A percentile compares a stretch with the other conserved stretches of the same genome.
These are phyloP conservation scores for Cyclophora punctaria DNA, from an alignment of 2,888 invertebrate genomes.

Conservation along the genomic window DNA sequence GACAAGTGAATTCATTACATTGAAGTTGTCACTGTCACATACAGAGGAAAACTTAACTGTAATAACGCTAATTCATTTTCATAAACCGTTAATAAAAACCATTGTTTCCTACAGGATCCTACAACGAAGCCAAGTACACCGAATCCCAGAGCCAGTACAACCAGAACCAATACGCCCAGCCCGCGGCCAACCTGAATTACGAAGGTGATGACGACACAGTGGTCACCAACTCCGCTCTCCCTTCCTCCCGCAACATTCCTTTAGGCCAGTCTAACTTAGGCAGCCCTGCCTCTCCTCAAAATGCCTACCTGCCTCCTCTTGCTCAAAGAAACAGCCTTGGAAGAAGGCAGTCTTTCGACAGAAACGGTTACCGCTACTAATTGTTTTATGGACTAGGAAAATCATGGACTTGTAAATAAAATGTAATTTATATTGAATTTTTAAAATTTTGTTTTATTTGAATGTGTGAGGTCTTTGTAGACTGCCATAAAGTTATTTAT, in stretches of 20 bases:
- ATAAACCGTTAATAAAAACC: too few species aligned
- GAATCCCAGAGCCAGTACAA: slow-evolving; percentile 13
- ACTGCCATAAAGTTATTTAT: too few species aligned
- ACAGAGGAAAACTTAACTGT: too few species aligned
- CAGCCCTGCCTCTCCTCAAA: slow-evolving; percentile 19
- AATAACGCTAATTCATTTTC: background rate
- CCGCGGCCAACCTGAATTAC: background rate
- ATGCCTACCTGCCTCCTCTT: slow-evolving; percentile 44
- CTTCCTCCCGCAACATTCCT: slow-evolving; percentile 1
- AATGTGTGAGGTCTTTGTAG: too few species aligned
- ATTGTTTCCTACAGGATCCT: slow-evolving; percentile 38
- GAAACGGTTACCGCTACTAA: slow-evolving; percentile 35
- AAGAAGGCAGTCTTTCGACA: slow-evolving; percentile 32
- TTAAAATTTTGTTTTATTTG: too few species aligned
- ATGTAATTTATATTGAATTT: background rate
- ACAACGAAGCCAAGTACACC: slow-evolving; percentile 50
- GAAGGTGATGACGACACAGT: slow-evolving; percentile 31
- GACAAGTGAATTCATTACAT: too few species aligned
- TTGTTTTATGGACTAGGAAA: background rate
- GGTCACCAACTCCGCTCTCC: slow-evolving; percentile 38
- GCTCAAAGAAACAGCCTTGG: slow-evolving; percentile 21
- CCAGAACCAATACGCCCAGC: background rate
- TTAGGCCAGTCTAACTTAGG: background rate
- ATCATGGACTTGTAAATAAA: background rate
- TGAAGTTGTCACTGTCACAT: too few species aligned